Evolutionary conservation across 2,888 invertebrate genomes (phyloP), one percentile per base, ranked within the genome.

Genomic region (Heliconius aoede): DNA sequence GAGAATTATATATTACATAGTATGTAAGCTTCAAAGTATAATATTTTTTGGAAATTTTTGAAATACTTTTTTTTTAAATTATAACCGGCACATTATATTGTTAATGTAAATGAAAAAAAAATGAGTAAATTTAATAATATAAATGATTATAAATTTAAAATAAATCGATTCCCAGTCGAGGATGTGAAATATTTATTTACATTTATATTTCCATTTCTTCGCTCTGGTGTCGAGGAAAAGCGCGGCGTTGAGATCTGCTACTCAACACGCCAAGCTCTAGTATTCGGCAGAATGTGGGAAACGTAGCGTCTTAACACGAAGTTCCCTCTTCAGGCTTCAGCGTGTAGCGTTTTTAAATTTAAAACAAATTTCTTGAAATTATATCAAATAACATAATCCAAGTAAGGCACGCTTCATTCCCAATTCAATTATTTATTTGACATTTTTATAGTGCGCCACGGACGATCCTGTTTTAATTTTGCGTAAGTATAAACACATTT

Each of bases 391-490:
- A 77, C 51, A 21, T 55, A 30, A 40, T 69, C 32, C 9, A 51
- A 40, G n/a, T 36, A 13, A 32, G 13, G n/a, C 24, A 72, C 72
- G 60, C 76, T 65, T 78, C 69, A 69, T 76, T 67, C 62, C 68
- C 72, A 62, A 65, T 71, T 51, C 71, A 74, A 58, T 77, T 77
- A 76, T 78, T 80, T 78, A 78, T 78, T 76, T 64, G 75, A 92
- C 91, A 88, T 90, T 91, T 89, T 90, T 90, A 90, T 90, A 90
- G 90, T 91, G 86, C 89, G 84, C 89, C 86, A 85, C 89, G 91
- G 92, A 91, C 90, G 90, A 89, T 91, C 88, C 89, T 90, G 89
- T 92, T 94, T 92, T 94, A 91, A 93, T 92, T 92, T 91, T 86
- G 87, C 84, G 84, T 86, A 86, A 89, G 89, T 89, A 93, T 91